A percentile compares a stretch with the other conserved stretches of the same genome.
These are phyloP conservation scores for Tylochromis polylepis DNA, from an alignment of 2,113 vertebrate species.

Conservation along the genomic window DNA sequence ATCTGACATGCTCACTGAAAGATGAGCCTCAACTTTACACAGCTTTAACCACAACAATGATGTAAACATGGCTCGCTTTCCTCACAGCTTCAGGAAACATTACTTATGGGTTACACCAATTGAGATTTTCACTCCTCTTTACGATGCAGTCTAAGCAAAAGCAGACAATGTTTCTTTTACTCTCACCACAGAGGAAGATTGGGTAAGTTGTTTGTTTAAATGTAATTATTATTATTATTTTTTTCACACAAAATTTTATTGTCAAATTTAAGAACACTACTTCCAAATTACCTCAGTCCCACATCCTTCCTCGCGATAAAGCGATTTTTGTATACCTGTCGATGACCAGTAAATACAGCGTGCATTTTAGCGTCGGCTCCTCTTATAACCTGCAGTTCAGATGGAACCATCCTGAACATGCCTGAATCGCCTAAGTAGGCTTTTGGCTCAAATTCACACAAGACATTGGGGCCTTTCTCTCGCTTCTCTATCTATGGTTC, in stretches of 20 bases:
- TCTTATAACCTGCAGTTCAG: constrained; percentile 13
- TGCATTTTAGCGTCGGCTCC: neutral
- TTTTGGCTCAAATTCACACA: constrained; percentile 51
- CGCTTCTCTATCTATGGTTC: constrained; percentile 19
- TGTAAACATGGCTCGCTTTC: constrained; percentile 39
- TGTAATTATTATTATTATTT: constrained; percentile 4
- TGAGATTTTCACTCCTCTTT: constrained; percentile 46
- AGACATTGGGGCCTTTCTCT: constrained; percentile 19
- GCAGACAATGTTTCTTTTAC: constrained; percentile 39
- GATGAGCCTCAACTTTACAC: constrained; percentile 48
- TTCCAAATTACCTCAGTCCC: neutral
- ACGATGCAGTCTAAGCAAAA: constrained; percentile 44
- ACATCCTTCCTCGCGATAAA: neutral
- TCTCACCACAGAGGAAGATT: neutral
- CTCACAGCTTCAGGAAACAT: constrained; percentile 35
- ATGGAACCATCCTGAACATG: constrained; percentile 33
- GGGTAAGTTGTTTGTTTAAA: constrained; percentile 15
- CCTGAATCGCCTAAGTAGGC: constrained; percentile 41
- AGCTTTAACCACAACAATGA: constrained; percentile 62
- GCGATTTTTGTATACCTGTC: neutral
- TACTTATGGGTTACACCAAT: constrained; percentile 45
- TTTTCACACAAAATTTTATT: neutral
- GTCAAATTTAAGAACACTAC: neutral
- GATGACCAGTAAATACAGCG: neutral
- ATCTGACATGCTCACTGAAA: constrained; percentile 50